Conservation (phyloP, 1,140 invertebrate genomes). For the Sinella curviseta region DNA sequence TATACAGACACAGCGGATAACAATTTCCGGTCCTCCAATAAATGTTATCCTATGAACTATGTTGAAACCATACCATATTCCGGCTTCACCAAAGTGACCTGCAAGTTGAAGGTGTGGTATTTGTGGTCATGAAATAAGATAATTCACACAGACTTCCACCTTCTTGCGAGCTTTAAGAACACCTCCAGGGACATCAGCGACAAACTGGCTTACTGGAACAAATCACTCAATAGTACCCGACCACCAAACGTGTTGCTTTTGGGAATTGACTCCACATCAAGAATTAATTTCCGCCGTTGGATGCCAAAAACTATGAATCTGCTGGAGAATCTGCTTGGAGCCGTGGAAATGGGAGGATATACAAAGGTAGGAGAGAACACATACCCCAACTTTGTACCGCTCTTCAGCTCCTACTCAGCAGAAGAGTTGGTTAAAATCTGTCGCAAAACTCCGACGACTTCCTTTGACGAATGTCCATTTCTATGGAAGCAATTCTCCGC, state of each 20-base stretch:
- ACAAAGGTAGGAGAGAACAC: slow-evolving; percentile 36
- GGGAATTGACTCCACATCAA: not conserved
- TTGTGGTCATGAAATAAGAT: not conserved
- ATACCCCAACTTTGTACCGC: slow-evolving; percentile 23
- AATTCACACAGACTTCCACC: not conserved
- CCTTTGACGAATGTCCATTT: slow-evolving; percentile 24
- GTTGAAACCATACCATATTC: not conserved
- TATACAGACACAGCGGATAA: not conserved
- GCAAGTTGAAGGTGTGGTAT: too few species aligned
- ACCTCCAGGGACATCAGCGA: too few species aligned
- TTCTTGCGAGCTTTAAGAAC: not conserved
- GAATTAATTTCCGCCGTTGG: not conserved
- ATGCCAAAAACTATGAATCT: not conserved
- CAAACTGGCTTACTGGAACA: too few species aligned
- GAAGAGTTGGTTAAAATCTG: slow-evolving; percentile 23
- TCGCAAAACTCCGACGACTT: not conserved
- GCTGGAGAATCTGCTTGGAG: not conserved
- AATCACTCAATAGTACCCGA: not conserved
- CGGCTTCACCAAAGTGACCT: not conserved
- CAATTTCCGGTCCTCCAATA: not conserved
- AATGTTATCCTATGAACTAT: not conserved
- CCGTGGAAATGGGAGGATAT: not conserved
- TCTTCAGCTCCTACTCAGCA: slow-evolving; percentile 3
- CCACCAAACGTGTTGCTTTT: not conserved
- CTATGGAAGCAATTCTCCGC: slow-evolving; percentile 27